Evolutionary conservation across 2,888 invertebrate species (phyloP).

Genomic region (Imbricaverruca yamaguchii): DNA sequence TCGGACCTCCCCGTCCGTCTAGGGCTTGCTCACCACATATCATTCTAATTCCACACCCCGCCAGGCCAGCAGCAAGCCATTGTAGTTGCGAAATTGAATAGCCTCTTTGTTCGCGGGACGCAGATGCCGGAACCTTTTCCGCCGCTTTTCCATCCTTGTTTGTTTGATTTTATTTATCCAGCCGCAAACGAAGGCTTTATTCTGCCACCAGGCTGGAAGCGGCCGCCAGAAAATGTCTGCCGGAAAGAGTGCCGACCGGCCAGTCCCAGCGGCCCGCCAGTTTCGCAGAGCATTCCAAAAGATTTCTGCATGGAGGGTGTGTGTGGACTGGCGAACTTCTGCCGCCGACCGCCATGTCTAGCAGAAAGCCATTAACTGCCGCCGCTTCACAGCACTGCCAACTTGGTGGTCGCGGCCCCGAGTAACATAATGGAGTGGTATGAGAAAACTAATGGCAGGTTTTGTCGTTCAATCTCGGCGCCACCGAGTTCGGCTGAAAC

Average conservation of each 20-base stretch:
- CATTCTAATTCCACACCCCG: neutral
- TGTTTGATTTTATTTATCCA: conserved; percentile 20
- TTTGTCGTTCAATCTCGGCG: conserved; percentile 1
- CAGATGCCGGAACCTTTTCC: conserved; percentile 8
- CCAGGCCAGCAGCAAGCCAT: neutral
- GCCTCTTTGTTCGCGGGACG: neutral
- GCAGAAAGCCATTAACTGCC: neutral
- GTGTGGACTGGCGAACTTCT: neutral
- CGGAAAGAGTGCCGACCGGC: neutral
- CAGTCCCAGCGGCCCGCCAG: neutral
- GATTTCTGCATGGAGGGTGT: conserved; percentile 18
- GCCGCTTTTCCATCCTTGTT: conserved; percentile 5
- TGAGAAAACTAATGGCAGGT: neutral
- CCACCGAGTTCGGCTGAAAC: neutral
- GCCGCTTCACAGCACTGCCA: neutral
- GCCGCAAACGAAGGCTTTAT: conserved; percentile 19
- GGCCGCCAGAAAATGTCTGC: neutral
- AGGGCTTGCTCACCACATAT: neutral
- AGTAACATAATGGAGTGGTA: conserved; percentile 12
- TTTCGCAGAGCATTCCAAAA: neutral
- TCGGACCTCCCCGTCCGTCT: no score
- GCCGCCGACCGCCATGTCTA: neutral
- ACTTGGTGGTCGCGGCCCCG: neutral
- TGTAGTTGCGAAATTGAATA: conserved; percentile 16
- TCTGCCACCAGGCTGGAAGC: conserved; percentile 5